phyloP scores from a whole-genome alignment of 1,140 invertebrate species.

The Apis cerana region DNA sequence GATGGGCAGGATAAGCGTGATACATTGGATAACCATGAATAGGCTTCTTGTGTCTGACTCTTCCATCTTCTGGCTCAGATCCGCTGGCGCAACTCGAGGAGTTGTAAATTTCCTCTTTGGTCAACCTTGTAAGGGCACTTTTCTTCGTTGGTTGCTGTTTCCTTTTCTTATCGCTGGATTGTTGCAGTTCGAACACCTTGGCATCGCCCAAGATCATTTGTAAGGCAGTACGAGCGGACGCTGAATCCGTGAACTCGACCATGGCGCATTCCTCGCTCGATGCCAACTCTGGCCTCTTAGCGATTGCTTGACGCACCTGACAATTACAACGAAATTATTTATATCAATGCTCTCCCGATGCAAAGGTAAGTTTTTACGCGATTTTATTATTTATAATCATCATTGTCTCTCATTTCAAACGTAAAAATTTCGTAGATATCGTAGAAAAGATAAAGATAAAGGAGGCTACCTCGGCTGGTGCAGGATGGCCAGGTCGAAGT shows the following conservation, averaged over 20 bases:
- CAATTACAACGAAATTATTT: not conserved
- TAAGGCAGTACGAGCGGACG: constrained; percentile 90
- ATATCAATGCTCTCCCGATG: too few species aligned
- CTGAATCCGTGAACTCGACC: constrained; percentile 94
- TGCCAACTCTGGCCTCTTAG: constrained; percentile 93
- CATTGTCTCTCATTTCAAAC: not conserved
- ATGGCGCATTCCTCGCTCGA: constrained; percentile 90
- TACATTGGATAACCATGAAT: constrained; percentile 67
- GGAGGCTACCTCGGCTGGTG: constrained; percentile 88
- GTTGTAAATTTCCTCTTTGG: constrained; percentile 75
- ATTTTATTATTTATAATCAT: not conserved
- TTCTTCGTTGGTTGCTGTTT: constrained; percentile 78
- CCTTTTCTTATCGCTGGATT: constrained; percentile 76
- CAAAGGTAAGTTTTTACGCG: not conserved
- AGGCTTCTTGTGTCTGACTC: constrained; percentile 63
- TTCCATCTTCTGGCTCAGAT: constrained; percentile 84
- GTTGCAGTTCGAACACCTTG: constrained; percentile 80
- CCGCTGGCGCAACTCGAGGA: constrained; percentile 86
- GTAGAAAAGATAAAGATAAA: not conserved
- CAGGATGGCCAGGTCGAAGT: constrained; percentile 91
- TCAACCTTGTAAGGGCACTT: constrained; percentile 56
- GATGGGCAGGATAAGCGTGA: constrained; percentile 68
- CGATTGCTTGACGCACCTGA: constrained; percentile 90
- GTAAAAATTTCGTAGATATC: not conserved
- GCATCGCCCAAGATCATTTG: constrained; percentile 80